These are phyloP conservation scores for Drosophila borealis DNA, from an alignment of 2,888 invertebrate species.

Conservation along the genomic window DNA sequence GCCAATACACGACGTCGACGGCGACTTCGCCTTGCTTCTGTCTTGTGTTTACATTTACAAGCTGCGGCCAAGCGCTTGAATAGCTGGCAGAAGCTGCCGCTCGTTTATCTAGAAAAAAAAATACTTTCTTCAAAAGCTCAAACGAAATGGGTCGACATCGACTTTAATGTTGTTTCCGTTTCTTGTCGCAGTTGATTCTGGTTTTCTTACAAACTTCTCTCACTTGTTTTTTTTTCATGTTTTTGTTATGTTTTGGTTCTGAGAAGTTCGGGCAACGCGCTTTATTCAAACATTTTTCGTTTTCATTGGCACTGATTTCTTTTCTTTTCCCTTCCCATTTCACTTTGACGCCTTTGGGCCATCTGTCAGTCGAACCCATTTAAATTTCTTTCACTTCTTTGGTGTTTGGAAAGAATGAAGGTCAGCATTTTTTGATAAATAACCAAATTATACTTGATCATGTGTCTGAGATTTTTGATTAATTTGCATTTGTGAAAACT, in stretches of 20 bases:
- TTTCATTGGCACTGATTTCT: slow-evolving; percentile 75
- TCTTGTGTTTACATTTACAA: slow-evolving; percentile 50
- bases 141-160: slow-evolving; percentile 71
- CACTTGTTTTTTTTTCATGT: slow-evolving; percentile 24
- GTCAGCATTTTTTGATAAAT: slow-evolving; percentile 3
- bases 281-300: slow-evolving; percentile 63
- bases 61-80: slow-evolving; percentile 50
- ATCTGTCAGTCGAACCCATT: slow-evolving; percentile 39
- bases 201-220: slow-evolving; percentile 24
- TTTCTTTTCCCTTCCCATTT: slow-evolving; percentile 51
- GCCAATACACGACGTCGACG: slow-evolving; percentile 53
- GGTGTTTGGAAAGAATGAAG: slow-evolving; percentile 7
- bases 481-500: neutral
- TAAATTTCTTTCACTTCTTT: slow-evolving; percentile 9
- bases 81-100: slow-evolving; percentile 35
- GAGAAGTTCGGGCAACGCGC: slow-evolving; percentile 47
- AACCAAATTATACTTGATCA: neutral
- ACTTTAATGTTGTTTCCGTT: slow-evolving; percentile 54
- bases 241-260: slow-evolving; percentile 49
- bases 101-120: slow-evolving; percentile 33
- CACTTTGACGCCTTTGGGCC: slow-evolving; percentile 38
- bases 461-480: neutral
- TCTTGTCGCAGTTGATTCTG: slow-evolving; percentile 41
- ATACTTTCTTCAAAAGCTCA: slow-evolving; percentile 67
- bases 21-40: slow-evolving; percentile 33